Evolutionary conservation across 2,888 invertebrate genomes (phyloP), one percentile per base, ranked within the genome.

Genomic region (Quadroppia sp.): DNA sequence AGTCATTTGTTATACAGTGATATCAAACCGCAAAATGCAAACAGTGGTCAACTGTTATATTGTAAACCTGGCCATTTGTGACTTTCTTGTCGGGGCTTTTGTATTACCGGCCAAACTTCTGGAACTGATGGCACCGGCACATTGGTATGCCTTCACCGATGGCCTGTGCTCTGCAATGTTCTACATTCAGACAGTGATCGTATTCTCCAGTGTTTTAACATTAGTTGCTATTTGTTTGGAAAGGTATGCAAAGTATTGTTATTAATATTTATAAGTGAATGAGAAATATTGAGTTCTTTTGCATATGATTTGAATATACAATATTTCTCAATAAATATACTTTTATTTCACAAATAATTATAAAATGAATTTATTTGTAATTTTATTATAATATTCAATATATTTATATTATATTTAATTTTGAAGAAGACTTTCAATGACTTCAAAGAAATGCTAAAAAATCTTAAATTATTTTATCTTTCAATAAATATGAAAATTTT

Each of bases 11-110:
- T 80, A 81, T 78, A 83, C 83, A 0, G 82, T 84, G 3, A 81
- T 81, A 78, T 77, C 80, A 17, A 82, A 83, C 78, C 80, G 80
- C 32, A 81, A 82, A 74, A 83, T 84, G 83, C 83, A 83, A 76
- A 83, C 83, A 0, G 82, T 82, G 7, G 83, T 83, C 61, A 84
- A 84, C 78, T 83, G 82, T 76, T 83, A 83, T 78, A 83, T 84
- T 61, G 82, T 83, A 71, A 83, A 83, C 75, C 77, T 84, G 74
- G 83, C 83, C 11, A 78, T 82, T 6, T 82, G 82, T 50, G 84
- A 84, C 78, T 80, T 83, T 50, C 78, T 84, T 25, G 82, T 84
- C 20, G 82, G 83, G 15, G 78, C 80, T 20, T 80, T 83, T 71
- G 84, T 83, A 9, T 80, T 83, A 78, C 84, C 84, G 0, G 79